These are phyloP conservation scores for Adelosebastes latens DNA, from an alignment of 2,797 vertebrate genomes.

Conservation along the genomic window DNA sequence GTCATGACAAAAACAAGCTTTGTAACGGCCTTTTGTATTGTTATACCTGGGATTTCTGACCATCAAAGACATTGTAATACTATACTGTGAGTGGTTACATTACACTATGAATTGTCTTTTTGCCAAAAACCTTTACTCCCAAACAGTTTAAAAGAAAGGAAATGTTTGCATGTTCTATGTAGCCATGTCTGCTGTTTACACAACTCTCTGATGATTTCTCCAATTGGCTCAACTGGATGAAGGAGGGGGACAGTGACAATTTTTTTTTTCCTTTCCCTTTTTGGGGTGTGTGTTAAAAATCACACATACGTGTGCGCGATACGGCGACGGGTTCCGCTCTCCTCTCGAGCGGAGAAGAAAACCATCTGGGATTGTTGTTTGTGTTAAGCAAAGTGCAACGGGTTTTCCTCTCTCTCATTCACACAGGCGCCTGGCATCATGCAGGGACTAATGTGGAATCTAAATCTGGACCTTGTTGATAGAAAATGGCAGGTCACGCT, in stretches of 20 bases:
- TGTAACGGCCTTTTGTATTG: not conserved
- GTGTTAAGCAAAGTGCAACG: constrained; percentile 83
- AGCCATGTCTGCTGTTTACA: constrained; percentile 17
- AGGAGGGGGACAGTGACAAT: constrained; percentile 36
- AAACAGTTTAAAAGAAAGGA: not conserved
- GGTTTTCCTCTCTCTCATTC: constrained; percentile 64
- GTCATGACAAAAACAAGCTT: too few species aligned
- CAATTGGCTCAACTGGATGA: constrained; percentile 35
- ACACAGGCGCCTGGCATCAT: constrained; percentile 67
- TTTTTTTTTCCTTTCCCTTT: constrained; percentile 2
- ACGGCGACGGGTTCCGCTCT: constrained; percentile 59
- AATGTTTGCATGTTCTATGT: not conserved
- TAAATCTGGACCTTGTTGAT: constrained; percentile 78
- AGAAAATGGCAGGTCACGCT: constrained; percentile 74
- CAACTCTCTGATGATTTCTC: constrained; percentile 32
- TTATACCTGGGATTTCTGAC: not conserved
- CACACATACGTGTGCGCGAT: constrained; percentile 71
- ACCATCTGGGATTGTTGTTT: constrained; percentile 83
- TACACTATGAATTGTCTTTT: not conserved
- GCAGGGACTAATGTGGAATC: constrained; percentile 69
- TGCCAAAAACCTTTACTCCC: not conserved
- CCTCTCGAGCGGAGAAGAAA: constrained; percentile 70
- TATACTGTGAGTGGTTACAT: not conserved
- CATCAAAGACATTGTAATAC: not conserved
- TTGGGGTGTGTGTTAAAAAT: constrained; percentile 69